Conservation (phyloP, 2,888 invertebrate species). For the Harmothoe impar region DNA sequence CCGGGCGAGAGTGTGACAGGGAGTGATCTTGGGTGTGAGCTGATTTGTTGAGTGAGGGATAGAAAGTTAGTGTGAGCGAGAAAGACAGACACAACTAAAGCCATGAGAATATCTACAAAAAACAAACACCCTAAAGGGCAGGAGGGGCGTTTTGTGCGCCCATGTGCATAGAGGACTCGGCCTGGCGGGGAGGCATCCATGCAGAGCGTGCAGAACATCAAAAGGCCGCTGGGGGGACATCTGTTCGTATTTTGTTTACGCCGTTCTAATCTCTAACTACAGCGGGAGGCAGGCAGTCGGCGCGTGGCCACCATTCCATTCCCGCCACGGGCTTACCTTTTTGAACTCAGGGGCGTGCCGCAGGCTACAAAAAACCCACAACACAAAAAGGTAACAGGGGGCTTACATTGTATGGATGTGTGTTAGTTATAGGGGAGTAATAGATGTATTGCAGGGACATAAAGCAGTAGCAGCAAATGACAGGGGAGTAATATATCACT, state of each 20-base stretch:
- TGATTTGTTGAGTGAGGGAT: no score
- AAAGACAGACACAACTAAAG: no score
- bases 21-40: no score
- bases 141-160: background rate
- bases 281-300: background rate
- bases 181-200: background rate
- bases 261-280: slow-evolving; percentile 56
- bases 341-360: slow-evolving; percentile 22
- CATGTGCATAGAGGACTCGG: background rate
- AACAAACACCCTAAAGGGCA: no score
- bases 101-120: no score
- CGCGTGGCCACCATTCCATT: slow-evolving; percentile 13
- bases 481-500: no score
- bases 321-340: background rate
- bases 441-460: no score
- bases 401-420: background rate
- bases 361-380: slow-evolving; percentile 26
- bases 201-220: slow-evolving; percentile 37
- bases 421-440: background rate
- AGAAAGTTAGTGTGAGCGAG: no score
- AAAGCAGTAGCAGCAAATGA: no score
- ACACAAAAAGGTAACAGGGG: background rate
- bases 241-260: slow-evolving; percentile 57
- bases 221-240: slow-evolving; percentile 24
- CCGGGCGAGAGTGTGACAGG: no score